A percentile compares a stretch with the other conserved stretches of the same genome.
Conservation (phyloP, 1,140 invertebrate genomes). For the Caenorhabditis tropicalis region DNA sequence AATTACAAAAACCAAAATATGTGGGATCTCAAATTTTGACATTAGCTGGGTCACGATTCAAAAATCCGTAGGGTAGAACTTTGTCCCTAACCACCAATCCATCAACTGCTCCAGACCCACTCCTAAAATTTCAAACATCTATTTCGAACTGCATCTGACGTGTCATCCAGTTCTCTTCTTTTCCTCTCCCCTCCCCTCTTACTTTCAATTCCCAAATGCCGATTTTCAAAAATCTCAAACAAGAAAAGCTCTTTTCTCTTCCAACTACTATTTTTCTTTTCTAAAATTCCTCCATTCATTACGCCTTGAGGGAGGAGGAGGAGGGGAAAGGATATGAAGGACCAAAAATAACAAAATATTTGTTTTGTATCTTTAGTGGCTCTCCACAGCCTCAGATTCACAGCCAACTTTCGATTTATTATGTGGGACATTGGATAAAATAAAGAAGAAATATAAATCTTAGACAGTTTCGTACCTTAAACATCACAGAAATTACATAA, state of each 20-base stretch:
- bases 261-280: not conserved
- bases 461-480: too few relatives aligned
- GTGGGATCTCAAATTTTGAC: too few relatives aligned
- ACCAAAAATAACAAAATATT: constrained; percentile 14
- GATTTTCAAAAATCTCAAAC: not conserved
- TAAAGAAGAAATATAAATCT: too few relatives aligned
- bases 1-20: too few relatives aligned
- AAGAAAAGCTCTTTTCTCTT: not conserved
- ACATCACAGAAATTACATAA: too few relatives aligned
- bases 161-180: not conserved
- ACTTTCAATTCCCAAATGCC: not conserved
- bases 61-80: too few relatives aligned
- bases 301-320: not conserved
- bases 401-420: too few relatives aligned
- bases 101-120: not conserved
- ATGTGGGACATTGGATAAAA: too few relatives aligned
- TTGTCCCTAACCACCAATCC: not conserved
- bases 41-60: too few relatives aligned
- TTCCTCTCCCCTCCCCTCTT: not conserved
- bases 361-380: not conserved
- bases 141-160: not conserved
- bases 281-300: constrained; percentile 4
- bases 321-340: not conserved
- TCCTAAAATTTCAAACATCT: too few relatives aligned
- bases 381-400: too few relatives aligned